Conservation (phyloP, 1,140 invertebrate species). For the Micrasema longulum region DNA sequence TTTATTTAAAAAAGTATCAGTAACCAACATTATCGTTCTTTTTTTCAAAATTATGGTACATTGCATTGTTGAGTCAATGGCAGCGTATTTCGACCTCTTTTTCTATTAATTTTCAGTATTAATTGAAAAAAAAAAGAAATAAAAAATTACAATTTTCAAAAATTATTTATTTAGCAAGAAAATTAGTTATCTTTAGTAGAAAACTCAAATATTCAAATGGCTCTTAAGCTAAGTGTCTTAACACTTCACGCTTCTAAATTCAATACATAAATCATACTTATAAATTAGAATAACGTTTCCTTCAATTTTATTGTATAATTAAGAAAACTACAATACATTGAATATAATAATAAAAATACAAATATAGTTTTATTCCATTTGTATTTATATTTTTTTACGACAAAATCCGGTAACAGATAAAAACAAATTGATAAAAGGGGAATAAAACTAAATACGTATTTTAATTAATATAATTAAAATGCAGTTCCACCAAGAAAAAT, state of each 20-base stretch:
- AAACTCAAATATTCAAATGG: not conserved
- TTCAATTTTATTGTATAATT: not conserved
- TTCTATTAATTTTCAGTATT: not conserved
- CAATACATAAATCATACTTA: not conserved
- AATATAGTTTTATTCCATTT: too few relatives aligned
- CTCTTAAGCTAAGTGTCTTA: not conserved
- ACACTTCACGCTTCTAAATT: not conserved
- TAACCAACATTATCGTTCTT: too few relatives aligned
- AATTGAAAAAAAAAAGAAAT: not conserved
- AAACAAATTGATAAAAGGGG: too few relatives aligned
- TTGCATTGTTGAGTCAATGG: not conserved
- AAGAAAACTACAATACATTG: too few relatives aligned
- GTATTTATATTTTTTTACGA: too few relatives aligned
- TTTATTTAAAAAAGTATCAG: too few relatives aligned
- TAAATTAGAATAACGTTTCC: too few relatives aligned
- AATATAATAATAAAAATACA: too few relatives aligned
- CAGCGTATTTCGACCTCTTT: not conserved
- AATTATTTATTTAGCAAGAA: not conserved
- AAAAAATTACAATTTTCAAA: not conserved
- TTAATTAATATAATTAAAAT: too few relatives aligned
- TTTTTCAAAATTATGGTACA: not conserved
- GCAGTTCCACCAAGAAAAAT: too few relatives aligned
- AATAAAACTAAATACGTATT: too few relatives aligned
- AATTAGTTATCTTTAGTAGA: not conserved
- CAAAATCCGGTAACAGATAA: too few relatives aligned